Evolutionary conservation across 2,888 invertebrate genomes (phyloP).

Genomic region (Erebia palarica): DNA sequence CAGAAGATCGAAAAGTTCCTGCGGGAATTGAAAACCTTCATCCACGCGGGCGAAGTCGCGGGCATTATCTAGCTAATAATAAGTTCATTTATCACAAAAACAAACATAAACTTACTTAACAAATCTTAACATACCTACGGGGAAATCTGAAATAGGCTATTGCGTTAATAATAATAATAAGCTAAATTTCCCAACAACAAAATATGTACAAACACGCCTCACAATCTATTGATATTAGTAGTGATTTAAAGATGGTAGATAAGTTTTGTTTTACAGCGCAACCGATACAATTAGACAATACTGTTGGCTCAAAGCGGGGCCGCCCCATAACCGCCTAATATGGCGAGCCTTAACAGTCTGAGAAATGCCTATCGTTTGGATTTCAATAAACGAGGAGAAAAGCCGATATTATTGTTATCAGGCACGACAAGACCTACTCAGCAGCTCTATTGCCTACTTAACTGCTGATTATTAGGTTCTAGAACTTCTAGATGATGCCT

Average conservation of each 20-base stretch:
- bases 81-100: no score
- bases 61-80: no score
- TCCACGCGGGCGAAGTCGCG: no score
- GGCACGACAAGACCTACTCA: slow-evolving; percentile 13
- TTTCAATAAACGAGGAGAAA: slow-evolving; percentile 38
- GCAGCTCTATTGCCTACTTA: slow-evolving; percentile 4
- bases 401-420: slow-evolving; percentile 36
- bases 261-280: slow-evolving; percentile 44
- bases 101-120: no score
- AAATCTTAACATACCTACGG: not conserved
- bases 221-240: slow-evolving; percentile 30
- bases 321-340: slow-evolving; percentile 40
- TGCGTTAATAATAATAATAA: not conserved
- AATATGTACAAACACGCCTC: slow-evolving; percentile 26
- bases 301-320: slow-evolving; percentile 36
- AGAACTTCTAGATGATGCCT: no score
- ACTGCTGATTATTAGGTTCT: not conserved
- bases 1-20: no score
- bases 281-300: slow-evolving; percentile 45
- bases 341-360: slow-evolving; percentile 36
- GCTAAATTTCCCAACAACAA: slow-evolving; percentile 18
- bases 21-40: no score
- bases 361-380: slow-evolving; percentile 39
- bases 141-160: slow-evolving; percentile 5
- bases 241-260: slow-evolving; percentile 41